Base-by-base conservation (phyloP, 1,140 invertebrate species). In the Subanguina moxae region DNA sequence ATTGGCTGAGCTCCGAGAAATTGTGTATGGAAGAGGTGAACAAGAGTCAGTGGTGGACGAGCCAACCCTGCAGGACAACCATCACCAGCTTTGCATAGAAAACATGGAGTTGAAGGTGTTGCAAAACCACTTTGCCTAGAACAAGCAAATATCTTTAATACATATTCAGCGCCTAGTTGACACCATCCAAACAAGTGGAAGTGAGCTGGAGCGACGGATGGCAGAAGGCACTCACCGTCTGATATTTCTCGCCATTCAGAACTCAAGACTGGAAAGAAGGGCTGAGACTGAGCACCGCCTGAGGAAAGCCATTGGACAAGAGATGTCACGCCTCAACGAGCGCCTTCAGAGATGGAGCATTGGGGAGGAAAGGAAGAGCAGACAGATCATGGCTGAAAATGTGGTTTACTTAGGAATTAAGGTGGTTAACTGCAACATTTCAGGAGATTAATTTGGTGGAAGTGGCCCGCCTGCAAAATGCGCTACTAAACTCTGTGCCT, bases 401-500 rank as follows among this genome's bases (percentile, higher is more conserved):
- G 5, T 46, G 23, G n/a, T 52, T 52, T 3, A 15, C 3, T 25
- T 52, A 8, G 15, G 15, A 25, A 52, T 52, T 52, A 38, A 38
- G 32, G 11, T 11, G 11, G 32, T 38, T 38, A 11, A 11, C 3
- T 38, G 3, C 32, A 38, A 38, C 3, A 62, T 70, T 70, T 70
- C 43, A 72, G 71, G 71, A 73, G 64, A 17, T 75, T 3, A 73
- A 76, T 46, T 52, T 73, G 46, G 69, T 73, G 0, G 71, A 73
- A 62, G 75, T 73, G 19, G 71, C 71, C 13, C 43, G 71, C 3
- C 65, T 73, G 17, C 61, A 74, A 59, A 78, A 76, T 57, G 59
- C 57, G n/a, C 42, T 76, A 13, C 59, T 76, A n/a, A 72, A 78
- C 57, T 76, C 74, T 15, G 76, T 78, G 27, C 76, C 74, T 23